Evolutionary conservation across 2,113 vertebrate genomes (phyloP), one percentile per base, ranked within the genome.

Genomic region (Tyrannus savana): DNA sequence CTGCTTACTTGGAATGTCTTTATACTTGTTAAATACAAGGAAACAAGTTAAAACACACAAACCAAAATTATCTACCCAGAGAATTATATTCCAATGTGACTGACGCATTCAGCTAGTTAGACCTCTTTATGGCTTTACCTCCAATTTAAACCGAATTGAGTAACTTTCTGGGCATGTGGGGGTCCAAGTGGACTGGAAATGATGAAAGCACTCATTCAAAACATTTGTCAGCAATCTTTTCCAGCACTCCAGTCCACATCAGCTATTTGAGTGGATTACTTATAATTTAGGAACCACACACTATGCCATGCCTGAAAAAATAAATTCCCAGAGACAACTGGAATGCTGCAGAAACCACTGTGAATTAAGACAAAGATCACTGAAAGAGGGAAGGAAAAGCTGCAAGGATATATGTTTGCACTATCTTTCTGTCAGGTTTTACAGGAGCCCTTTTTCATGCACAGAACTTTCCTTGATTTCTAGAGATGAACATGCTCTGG

Each of bases 191-290:
- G 55, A 94, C 88, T 87, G 55, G 62, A 89, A 96, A 84, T 56
- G 0, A 91, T 74, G 80, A 93, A 93, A 85, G 22, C 12, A 59
- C 28, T 69, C 69, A 71, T 69, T 87, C 75, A 90, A 92, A 95
- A 96, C 47, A 56, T 22, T 77, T 14, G 3, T 74, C 79, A 91
- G 69, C 67, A 84, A 84, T 82, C 44, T 95, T 97, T 93, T 95
- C 94, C 89, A 96, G 49, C 25, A 69, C 21, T 63, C 22, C 37
- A 74, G 46, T 47, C 67, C 75, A 90, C 94, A 95, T 72, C 18
- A 90, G 50, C 58, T 89, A 76, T 90, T 93, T 76, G 24, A 88
- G 46, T 19, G 33, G 18, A 89, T 87, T 87, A 78, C 63, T 87
- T 93, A 37, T 30, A 88, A 88, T 94, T 88, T 78, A 84, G 39